Evolutionary conservation across 1,140 invertebrate genomes (phyloP), one percentile per base, ranked within the genome.

Genomic region (Conus ventricosus): DNA sequence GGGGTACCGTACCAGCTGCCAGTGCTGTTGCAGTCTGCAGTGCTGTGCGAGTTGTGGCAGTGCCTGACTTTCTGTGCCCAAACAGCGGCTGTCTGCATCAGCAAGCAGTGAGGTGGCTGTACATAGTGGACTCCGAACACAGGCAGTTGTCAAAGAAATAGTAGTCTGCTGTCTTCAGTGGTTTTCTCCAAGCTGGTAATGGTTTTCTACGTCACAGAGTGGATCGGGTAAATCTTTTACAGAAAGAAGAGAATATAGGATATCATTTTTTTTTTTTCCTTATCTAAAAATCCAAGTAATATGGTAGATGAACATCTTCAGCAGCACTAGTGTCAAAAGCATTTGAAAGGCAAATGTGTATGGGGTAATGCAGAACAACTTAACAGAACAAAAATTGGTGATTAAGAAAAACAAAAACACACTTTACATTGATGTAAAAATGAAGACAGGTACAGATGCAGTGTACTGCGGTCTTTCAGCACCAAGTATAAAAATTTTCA

Each of bases 1-100:
- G 88, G 76, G 60, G 82, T 83, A 71, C 80, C 76, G 82, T 83
- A 71, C 80, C 76, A 75, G 67, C 80, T 84, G 80, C 81, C 87
- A 85, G 83, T 87, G 89, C 89, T 90, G 91, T 89, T 78, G 90
- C 90, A 88, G 90, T 88, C 84, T 82, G 88, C 86, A 71, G 57
- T 88, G 88, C 78, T 80, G 87, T 84, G 85, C 57, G 60, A 39
- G 88, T 85, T 89, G 88, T 87, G 80, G 88, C 78, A n/a, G 88
- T 88, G 27, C 84, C 87, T 53, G 88, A 84, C 39, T 51, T 57
- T 84, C 20, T 63, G 84, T 78, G 83, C 67, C 67, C 67, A 71
- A 71, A 23, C 67, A 71, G 67, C 67, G 67, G 67, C 20, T 71
- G 60, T 13, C 10, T 63, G 60, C 60, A 63, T 11, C 60, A 63